Evolutionary conservation across 2,888 invertebrate species (phyloP).

Genomic region (Epirrhoe alternata): DNA sequence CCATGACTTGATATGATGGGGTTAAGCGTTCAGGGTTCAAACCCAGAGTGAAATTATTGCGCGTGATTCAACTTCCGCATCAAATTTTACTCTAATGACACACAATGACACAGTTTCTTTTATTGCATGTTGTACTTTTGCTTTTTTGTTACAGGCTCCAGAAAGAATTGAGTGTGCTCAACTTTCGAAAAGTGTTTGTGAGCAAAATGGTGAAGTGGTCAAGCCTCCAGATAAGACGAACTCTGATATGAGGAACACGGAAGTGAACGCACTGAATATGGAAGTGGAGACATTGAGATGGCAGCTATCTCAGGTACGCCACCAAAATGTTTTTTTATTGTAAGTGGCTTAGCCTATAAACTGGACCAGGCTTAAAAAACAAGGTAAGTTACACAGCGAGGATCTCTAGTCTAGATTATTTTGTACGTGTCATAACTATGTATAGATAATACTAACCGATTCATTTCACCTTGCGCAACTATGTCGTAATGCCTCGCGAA

Average conservation of each 20-base stretch:
- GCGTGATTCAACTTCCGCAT: constrained; percentile 55
- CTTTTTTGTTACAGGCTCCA: constrained; percentile 70
- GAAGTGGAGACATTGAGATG: constrained; percentile 89
- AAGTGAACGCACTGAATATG: constrained; percentile 84
- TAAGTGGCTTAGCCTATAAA: neutral
- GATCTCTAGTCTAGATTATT: neutral
- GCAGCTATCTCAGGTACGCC: constrained; percentile 89
- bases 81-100: constrained; percentile 56
- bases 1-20: neutral
- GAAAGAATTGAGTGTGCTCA: constrained; percentile 73
- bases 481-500: constrained; percentile 51
- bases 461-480: constrained; percentile 48
- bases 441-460: neutral
- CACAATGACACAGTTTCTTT: constrained; percentile 49
- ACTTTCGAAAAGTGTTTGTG: constrained; percentile 67
- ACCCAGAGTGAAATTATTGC: constrained; percentile 58
- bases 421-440: neutral
- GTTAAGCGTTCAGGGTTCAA: constrained; percentile 41
- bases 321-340: neutral
- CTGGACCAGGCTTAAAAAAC: neutral
- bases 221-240: constrained; percentile 61
- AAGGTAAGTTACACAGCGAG: neutral
- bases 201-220: constrained; percentile 60
- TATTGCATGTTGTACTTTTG: constrained; percentile 38
- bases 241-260: constrained; percentile 63